Evolutionary conservation across 2,888 invertebrate genomes (phyloP).

Genomic region (Theodoxus fluviatilis): DNA sequence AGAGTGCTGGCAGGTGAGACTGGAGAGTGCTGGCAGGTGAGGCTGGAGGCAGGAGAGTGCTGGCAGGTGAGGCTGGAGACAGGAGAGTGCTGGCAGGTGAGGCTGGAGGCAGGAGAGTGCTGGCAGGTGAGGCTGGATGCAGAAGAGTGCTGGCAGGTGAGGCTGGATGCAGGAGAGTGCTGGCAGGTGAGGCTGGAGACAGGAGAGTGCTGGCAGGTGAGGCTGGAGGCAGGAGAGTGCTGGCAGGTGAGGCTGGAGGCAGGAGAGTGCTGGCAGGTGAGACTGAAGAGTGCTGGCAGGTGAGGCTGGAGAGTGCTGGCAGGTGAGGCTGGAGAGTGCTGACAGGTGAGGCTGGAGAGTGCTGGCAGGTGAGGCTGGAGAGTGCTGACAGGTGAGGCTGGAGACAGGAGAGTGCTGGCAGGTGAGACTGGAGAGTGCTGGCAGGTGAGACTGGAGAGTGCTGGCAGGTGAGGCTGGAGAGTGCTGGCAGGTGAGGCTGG

Average conservation of each 20-base stretch:
- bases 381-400: too few species aligned
- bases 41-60: conserved; percentile 77
- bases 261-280: conserved; percentile 71
- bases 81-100: too few species aligned
- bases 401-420: conserved; percentile 71
- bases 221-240: conserved; percentile 77
- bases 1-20: conserved; percentile 71
- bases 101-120: conserved; percentile 77
- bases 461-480: too few species aligned
- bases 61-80: conserved; percentile 66
- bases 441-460: conserved; percentile 62
- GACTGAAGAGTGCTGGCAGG: conserved; percentile 75
- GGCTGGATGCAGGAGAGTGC: conserved; percentile 77
- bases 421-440: conserved; percentile 77
- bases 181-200: conserved; percentile 66
- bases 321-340: too few species aligned
- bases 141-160: too few species aligned
- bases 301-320: conserved; percentile 33
- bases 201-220: too few species aligned
- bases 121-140: conserved; percentile 67
- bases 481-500: conserved; percentile 76
- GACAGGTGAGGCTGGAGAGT: conserved; percentile 79
- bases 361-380: conserved; percentile 66
- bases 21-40: background rate
- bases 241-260: conserved; percentile 66